Evolutionary conservation across 2,888 invertebrate genomes (phyloP).

Genomic region (Polymixis flavicincta): DNA sequence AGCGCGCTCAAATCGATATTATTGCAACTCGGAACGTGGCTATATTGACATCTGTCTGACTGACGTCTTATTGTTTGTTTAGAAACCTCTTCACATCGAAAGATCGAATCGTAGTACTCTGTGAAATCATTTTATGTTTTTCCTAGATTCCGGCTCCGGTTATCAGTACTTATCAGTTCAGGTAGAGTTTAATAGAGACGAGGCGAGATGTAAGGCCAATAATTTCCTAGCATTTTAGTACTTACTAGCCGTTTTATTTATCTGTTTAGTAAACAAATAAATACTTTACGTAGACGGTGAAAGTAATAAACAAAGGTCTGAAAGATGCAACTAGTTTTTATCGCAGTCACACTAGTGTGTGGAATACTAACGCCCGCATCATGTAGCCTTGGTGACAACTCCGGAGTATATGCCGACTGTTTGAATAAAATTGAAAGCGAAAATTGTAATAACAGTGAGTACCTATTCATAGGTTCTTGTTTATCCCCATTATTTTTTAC

Average conservation of each 20-base stretch:
- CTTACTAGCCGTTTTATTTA: constrained; percentile 12
- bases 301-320: background rate
- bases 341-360: constrained; percentile 46
- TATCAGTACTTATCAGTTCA: background rate
- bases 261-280: background rate
- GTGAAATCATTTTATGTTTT: constrained; percentile 14
- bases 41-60: background rate
- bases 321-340: constrained; percentile 45
- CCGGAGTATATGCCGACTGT: constrained; percentile 90
- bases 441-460: constrained; percentile 89
- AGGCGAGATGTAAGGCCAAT: background rate
- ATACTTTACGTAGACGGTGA: background rate
- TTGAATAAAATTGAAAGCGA: constrained; percentile 82
- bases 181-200: background rate
- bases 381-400: constrained; percentile 89
- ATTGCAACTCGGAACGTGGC: too few species aligned
- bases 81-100: background rate
- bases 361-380: constrained; percentile 60
- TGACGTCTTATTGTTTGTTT: constrained; percentile 6
- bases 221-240: constrained; percentile 8
- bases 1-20: too few species aligned
- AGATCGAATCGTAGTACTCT: background rate
- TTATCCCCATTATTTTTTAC: background rate
- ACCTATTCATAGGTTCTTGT: background rate
- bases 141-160: too few species aligned